A percentile compares a stretch with the other conserved stretches of the same genome.
These are phyloP conservation scores for Drosophila dunni DNA, from an alignment of 1,140 invertebrate genomes.

Conservation along the genomic window DNA sequence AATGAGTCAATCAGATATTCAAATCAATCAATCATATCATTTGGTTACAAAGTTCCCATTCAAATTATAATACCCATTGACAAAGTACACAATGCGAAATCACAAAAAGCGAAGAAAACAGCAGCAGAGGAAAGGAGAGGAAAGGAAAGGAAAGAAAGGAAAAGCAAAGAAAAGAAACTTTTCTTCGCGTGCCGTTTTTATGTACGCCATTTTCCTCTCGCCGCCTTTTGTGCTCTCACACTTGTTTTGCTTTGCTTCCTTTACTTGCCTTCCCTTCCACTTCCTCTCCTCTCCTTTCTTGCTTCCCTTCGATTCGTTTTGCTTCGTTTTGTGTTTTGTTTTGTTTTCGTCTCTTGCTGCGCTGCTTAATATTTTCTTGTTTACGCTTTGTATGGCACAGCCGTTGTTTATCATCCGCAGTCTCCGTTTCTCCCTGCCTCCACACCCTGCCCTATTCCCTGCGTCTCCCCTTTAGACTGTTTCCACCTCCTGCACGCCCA, in stretches of 20 bases:
- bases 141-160: not conserved
- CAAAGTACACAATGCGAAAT: slow-evolving; percentile 1
- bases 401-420: slow-evolving; percentile 68
- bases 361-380: slow-evolving; percentile 82
- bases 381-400: slow-evolving; percentile 62
- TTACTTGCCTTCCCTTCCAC: not conserved
- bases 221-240: slow-evolving; percentile 13
- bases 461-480: not conserved
- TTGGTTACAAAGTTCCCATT: not conserved
- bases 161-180: slow-evolving; percentile 21
- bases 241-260: slow-evolving; percentile 1
- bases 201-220: slow-evolving; percentile 6
- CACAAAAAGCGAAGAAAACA: not conserved
- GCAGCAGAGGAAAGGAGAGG: not conserved
- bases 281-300: not conserved
- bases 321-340: slow-evolving; percentile 7
- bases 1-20: not conserved
- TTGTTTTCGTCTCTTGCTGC: slow-evolving; percentile 36
- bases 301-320: not conserved
- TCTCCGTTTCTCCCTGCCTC: not conserved
- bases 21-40: not conserved
- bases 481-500: not conserved
- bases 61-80: not conserved
- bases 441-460: not conserved
- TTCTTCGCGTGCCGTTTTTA: slow-evolving; percentile 32